Conservation (phyloP, 2,113 vertebrate genomes). For the Engraulis encrasicolus region DNA sequence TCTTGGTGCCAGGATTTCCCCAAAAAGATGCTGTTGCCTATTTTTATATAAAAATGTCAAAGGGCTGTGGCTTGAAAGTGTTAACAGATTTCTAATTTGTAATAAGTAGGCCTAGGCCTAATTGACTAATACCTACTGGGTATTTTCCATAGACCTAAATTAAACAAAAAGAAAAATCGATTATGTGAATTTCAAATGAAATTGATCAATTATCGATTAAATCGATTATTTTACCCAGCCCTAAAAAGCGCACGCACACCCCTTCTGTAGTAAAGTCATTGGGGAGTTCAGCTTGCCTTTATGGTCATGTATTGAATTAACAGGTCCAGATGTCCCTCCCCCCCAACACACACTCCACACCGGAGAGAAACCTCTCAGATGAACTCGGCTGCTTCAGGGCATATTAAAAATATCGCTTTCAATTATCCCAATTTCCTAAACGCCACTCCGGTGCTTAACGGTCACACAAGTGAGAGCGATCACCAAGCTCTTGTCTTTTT, state of each 20-base stretch:
- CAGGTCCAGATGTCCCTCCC: constrained; percentile 71
- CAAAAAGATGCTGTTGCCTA: no score
- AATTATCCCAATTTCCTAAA: constrained; percentile 74
- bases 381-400: constrained; percentile 72
- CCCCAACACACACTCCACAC: constrained; percentile 67
- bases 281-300: constrained; percentile 70
- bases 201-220: no score
- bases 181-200: no score
- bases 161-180: no score
- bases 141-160: no score
- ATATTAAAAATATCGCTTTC: constrained; percentile 67
- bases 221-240: no score
- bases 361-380: constrained; percentile 69
- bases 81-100: no score
- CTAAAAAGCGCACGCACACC: constrained; percentile 43
- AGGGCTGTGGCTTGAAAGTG: no score
- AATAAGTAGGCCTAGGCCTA: no score
- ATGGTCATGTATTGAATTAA: constrained; percentile 76
- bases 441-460: constrained; percentile 43
- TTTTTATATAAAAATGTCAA: no score
- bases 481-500: background rate
- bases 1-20: no score
- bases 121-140: no score
- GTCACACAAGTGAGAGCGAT: background rate
- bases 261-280: constrained; percentile 41